Conservation (phyloP, 2,797 vertebrate genomes). For the Yasuhikotakia modesta region DNA sequence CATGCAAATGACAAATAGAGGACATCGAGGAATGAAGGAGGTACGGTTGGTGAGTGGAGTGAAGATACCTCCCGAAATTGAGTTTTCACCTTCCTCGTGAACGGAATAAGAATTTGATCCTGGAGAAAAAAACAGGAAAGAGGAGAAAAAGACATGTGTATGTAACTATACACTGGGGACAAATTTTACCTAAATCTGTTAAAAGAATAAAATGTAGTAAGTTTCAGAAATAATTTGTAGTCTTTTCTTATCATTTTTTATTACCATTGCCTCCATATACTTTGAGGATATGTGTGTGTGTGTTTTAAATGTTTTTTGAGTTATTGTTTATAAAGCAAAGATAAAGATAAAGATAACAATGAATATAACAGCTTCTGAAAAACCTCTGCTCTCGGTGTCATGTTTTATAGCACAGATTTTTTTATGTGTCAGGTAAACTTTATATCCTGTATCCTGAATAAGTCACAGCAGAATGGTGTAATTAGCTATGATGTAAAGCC, state of each 20-base stretch:
- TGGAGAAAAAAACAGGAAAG: slow-evolving; percentile 35
- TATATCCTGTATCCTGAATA: not conserved
- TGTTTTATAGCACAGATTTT: slow-evolving; percentile 15
- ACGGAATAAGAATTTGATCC: slow-evolving; percentile 63
- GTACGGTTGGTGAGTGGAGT: slow-evolving; percentile 20
- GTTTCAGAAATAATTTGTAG: not conserved
- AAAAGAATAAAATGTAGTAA: no score
- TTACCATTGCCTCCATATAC: no score
- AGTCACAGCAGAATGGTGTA: no score
- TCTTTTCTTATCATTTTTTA: no score
- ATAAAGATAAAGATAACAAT: no score
- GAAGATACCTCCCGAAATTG: slow-evolving; percentile 59
- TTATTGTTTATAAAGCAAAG: not conserved
- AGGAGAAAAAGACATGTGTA: slow-evolving; percentile 51
- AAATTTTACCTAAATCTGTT: no score
- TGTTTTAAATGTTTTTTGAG: not conserved
- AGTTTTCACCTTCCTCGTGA: slow-evolving; percentile 62
- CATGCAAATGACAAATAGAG: slow-evolving; percentile 39
- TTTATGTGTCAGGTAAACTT: not conserved
- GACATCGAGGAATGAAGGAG: slow-evolving; percentile 1
- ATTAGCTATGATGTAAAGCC: no score
- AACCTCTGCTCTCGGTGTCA: not conserved
- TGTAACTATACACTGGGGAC: no score
- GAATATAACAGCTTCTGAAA: not conserved
- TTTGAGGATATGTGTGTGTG: not conserved